A percentile compares a stretch with the other conserved stretches of the same genome.
Evolutionary conservation across 2,888 invertebrate genomes (phyloP).

Genomic region (Ceramica pisi): DNA sequence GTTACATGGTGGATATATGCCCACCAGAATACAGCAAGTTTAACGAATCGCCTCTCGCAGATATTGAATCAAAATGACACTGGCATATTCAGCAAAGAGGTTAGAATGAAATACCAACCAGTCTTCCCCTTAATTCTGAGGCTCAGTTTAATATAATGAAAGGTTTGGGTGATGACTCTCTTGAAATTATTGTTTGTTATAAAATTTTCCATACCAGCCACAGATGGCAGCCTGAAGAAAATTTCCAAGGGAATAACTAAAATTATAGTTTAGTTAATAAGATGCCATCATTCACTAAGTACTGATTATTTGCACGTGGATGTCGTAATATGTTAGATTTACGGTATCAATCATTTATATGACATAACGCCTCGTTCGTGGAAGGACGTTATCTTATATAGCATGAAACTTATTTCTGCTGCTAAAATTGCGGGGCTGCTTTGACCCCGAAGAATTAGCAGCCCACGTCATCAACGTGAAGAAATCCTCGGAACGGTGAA

Average conservation of each 20-base stretch:
- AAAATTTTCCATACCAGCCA: slow-evolving; percentile 45
- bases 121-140: slow-evolving; percentile 7
- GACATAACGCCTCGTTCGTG: neutral
- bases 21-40: too few species aligned
- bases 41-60: too few species aligned
- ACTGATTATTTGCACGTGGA: neutral
- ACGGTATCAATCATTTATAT: neutral
- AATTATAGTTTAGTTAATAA: slow-evolving; percentile 43
- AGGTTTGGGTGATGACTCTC: slow-evolving; percentile 30
- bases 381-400: neutral
- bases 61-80: too few species aligned
- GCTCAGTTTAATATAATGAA: slow-evolving; percentile 40
- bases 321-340: slow-evolving; percentile 15
- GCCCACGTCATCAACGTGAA: too few species aligned
- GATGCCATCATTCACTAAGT: slow-evolving; percentile 25
- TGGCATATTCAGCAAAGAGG: too few species aligned
- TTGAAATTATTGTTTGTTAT: slow-evolving; percentile 14
- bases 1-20: too few species aligned
- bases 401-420: too few species aligned
- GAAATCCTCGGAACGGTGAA: too few species aligned
- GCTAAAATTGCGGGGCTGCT: too few species aligned
- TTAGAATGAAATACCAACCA: too few species aligned
- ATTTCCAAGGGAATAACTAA: slow-evolving; percentile 23
- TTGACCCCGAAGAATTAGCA: too few species aligned
- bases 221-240: slow-evolving; percentile 16